phyloP scores from a whole-genome alignment of 2,888 invertebrate species.

The Thereva nobilitata region DNA sequence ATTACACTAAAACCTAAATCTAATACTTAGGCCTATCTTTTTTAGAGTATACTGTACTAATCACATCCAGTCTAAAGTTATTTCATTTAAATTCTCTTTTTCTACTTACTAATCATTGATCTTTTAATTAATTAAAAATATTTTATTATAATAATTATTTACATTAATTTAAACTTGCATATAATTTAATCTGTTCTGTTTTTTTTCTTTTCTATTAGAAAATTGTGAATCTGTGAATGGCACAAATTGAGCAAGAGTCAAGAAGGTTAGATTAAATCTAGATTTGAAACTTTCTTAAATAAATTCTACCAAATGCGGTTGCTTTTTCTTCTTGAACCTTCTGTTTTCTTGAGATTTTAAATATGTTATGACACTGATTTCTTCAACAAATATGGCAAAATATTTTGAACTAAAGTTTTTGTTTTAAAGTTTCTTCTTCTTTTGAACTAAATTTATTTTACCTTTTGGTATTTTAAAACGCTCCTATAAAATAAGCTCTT shows the following conservation, averaged over 20 bases:
- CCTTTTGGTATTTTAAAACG: constrained; percentile 34
- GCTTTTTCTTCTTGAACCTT: too few relatives aligned
- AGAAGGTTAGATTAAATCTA: constrained; percentile 12
- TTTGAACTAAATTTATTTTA: constrained; percentile 26
- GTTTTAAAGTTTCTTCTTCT: too few relatives aligned
- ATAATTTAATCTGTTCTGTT: not conserved
- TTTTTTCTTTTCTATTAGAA: not conserved
- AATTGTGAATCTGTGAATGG: constrained; percentile 19
- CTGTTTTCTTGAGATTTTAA: not conserved
- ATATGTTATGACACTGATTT: constrained; percentile 29
- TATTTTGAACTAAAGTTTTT: too few relatives aligned
- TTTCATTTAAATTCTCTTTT: constrained; percentile 39
- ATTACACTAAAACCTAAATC: constrained; percentile 30
- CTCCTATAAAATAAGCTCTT: constrained; percentile 43
- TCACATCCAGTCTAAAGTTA: constrained; percentile 41
- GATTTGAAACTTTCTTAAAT: too few relatives aligned
- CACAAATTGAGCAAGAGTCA: constrained; percentile 16
- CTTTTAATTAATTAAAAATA: constrained; percentile 33
- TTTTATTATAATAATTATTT: constrained; percentile 36
- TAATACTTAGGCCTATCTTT: constrained; percentile 34
- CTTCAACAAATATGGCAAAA: constrained; percentile 7
- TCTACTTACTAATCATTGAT: constrained; percentile 40
- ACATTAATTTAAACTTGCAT: constrained; percentile 20
- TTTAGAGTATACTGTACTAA: constrained; percentile 41
- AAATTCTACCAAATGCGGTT: too few relatives aligned